Evolutionary conservation across 2,888 invertebrate species (phyloP), one percentile per base, ranked within the genome.

Genomic region (Lasioglossum vierecki): DNA sequence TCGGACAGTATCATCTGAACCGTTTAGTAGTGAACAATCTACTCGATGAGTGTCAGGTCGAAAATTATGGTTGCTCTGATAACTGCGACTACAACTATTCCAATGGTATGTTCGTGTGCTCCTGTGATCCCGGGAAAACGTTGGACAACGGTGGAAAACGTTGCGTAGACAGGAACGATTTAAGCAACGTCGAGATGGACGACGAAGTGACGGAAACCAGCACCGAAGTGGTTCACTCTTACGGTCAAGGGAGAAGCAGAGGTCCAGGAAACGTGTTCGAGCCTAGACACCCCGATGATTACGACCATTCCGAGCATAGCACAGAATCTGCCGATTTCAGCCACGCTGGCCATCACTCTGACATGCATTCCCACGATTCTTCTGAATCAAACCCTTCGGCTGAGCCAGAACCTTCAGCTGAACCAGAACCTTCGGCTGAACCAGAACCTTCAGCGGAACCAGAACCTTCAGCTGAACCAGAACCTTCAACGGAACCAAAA

Each of bases 41-140:
- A 68, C 94, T 96, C 39, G 96, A 97, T 94, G 94, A 96, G 82
- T 98, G 97, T 94, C 96, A 96, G 94, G 96, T 96, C 80, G 96
- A 96, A 86, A 96, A 96, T 84, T 96, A 97, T 82, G 95, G 96
- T 74, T 98, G 98, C 92, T 96, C 97, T 88, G 95, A 97, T 88
- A 95, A 95, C 18, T 98, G 98, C 93, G 95, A 95, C 78, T 98
- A 97, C 91, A 96, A 97, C 93, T 96, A 97, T 91, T 92, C 93
- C 2, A 94, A 95, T 41, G 95, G 97, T 80, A 96, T 96, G 75
- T 97, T 98, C 92, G 95, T 94, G 49, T 98, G 98, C 93, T 95
- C 95, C 4, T 98, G 98, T 93, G 96, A 96, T 15, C 94, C 95
- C 63, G 96, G 96, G 49, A 92, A 96, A 95, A 91, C 95, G 76